Evolutionary conservation across 2,888 invertebrate species (phyloP), one percentile per base, ranked within the genome.

Genomic region (Malthinus seriepunctatus): DNA sequence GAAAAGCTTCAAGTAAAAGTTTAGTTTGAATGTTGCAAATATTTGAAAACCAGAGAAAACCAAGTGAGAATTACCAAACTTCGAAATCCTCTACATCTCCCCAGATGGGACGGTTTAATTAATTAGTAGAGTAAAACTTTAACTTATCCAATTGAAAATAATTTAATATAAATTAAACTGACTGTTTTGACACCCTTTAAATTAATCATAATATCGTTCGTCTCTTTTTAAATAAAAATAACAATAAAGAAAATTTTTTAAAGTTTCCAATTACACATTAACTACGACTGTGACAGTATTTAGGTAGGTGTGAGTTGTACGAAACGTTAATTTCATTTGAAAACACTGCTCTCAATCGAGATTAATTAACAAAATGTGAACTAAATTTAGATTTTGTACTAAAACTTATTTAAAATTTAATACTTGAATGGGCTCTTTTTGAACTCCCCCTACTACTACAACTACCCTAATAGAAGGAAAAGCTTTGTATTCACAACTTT

Each of bases 31-130:
- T 42, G 39, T 42, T 42, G 39, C 39, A 42, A 42, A 23, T 42
- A 42, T 42, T 42, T 42, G 39, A 42, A 42, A 42, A 42, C 39
- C 39, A 42, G 39, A 42, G 39, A 42, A 42, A 42, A 42, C 39
- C 39, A 42, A 42, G 39, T 42, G 39, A 42, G 39, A 42, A 42
- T 42, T 42, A 42, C 39, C 39, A 42, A 42, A 42, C 39, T 42
- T 42, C 12, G 39, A 42, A 42, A 42, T 42, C 39, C 39, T 42
- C 39, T 23, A 23, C 39, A 42, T 42, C 39, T 42, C 39, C 23
- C 39, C 39, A 42, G 39, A 42, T 42, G 39, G 39, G 39, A 42
- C 14, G 14, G 39, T 42, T 42, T 42, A 42, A 42, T 42, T 42
- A 42, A 42, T 42, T 42, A 42, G 39, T 42, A 42, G 39, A 42